Base-by-base conservation (phyloP, 2,888 invertebrate genomes). In the Epistrophella euchroma region DNA sequence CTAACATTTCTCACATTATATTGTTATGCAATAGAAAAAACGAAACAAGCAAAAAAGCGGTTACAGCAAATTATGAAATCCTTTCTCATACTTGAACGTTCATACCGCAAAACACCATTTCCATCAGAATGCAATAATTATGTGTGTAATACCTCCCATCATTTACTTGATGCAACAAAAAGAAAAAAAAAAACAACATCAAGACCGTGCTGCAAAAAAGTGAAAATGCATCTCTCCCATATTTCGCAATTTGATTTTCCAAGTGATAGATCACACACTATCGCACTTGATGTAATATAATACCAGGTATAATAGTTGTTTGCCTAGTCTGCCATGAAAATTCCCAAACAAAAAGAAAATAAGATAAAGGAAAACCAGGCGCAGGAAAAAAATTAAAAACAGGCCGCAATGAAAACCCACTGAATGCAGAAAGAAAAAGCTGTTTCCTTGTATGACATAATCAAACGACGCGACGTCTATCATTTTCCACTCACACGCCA, bases 381-480 rank as follows among this genome's bases (percentile, higher is more conserved):
- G 25, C 52, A 47, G 50, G 72, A 66, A 32, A 68, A 58, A 28
- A 9, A 32, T 22, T 62, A 58, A 83, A 83, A 60, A 52, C 56
- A 52, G 62, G 47, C 76, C 68, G 72, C 80, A 81, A 76, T 55
- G 56, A 62, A 85, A 81, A 85, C 76, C 85, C 68, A 76, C 66
- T 80, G 75, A 81, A 81, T 81, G 81, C 81, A 77, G 72, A 80
- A 77, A 73, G 70, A 73, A 86, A 64, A 77, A 62, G 68, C 45
- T 52, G 89, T 90, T 90, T 90, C 91, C 90, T 90, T 89, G 90
- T 90, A 90, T 90, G 91, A 90, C 91, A 90, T 90, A 90, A 90
- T 88, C 83, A 62, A 56, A 72, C 75, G 43, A 60, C 76, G 37
- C 76, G 37, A 60, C 68, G 73, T 86, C 81, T 81, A 86, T 86